phyloP scores from a whole-genome alignment of 92 coral and sea anemone genomes.

The Parazoanthus atlanticus region DNA sequence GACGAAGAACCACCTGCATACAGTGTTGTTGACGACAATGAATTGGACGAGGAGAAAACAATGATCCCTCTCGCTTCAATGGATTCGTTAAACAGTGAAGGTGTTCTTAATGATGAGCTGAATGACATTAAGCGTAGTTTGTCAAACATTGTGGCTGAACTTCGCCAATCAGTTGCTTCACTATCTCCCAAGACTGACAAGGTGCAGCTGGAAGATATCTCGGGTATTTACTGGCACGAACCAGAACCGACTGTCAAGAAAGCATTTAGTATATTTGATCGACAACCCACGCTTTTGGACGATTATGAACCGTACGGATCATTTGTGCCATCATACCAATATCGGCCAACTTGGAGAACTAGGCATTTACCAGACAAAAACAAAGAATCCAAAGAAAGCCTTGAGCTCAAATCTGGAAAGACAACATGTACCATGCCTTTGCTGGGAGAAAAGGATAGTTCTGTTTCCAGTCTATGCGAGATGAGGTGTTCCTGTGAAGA shows the following conservation, averaged over 20 bases:
- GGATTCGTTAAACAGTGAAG: slow-evolving; percentile 53
- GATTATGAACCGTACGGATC: not conserved
- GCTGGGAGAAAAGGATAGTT: not conserved
- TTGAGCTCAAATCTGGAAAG: not conserved
- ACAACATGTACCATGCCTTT: not conserved
- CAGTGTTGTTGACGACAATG: not conserved
- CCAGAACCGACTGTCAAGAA: not conserved
- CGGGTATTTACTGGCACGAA: not conserved
- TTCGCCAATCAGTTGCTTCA: slow-evolving; percentile 55
- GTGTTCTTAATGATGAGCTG: slow-evolving; percentile 33
- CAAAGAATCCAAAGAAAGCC: not conserved
- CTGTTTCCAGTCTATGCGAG: not conserved
- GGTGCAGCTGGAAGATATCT: not conserved
- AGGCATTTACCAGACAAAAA: not conserved
- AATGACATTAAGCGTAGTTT: slow-evolving; percentile 54
- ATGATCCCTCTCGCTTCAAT: slow-evolving; percentile 43
- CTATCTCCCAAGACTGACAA: not conserved
- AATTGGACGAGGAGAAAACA: slow-evolving; percentile 22
- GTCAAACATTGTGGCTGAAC: slow-evolving; percentile 57
- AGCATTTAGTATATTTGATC: slow-evolving; percentile 38
- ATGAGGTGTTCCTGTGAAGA: slow-evolving; percentile 24
- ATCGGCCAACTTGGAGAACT: slow-evolving; percentile 27
- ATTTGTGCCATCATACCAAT: not conserved
- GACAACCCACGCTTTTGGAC: slow-evolving; percentile 13
- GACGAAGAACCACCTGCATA: slow-evolving; percentile 39